Base-by-base conservation (phyloP, 2,113 vertebrate genomes). In the Plestiodon gilberti region DNA sequence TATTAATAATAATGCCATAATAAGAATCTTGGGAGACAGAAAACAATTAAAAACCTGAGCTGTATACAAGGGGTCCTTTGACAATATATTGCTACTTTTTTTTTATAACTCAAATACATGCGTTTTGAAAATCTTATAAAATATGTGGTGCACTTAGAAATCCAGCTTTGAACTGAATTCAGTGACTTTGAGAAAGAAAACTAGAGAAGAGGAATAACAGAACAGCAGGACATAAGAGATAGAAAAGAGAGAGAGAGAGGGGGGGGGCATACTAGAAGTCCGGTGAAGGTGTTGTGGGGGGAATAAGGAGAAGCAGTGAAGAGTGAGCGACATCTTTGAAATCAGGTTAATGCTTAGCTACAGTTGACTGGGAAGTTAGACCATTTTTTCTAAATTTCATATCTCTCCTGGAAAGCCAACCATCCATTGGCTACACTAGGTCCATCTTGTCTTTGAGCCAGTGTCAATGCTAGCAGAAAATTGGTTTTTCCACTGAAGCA, bases 401-500 rank as follows among this genome's bases (percentile, higher is more conserved):
- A 15, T 55, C 30, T 81, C 67, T 86, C 74, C 40, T 75, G 57
- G 38, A 48, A 86, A 81, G 40, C n/a, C 38, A 86, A 48, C 57
- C 78, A 48, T 48, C 22, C 55, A 61, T 22, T 23, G 77, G 18
- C 35, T 71, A 43, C 48, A 70, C 52, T 48, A 86, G 40, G 30
- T 64, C 23, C 22, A 30, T 81, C 57, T 48, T 74, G 23, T 64
- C 69, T 64, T 74, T 55, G 14, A 86, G 69, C 69, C 85, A 75
- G 52, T 81, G 59, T 74, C 14, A 64, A 35, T 64, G 69, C 78
- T 86, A 81, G 85, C 85, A 81, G 78, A 81, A 86, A 81, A 86
- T 81, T 86, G 40, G 40, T 86, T 86, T 86, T 55, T 55, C 78
- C 33, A 74, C 69, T 81, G 85, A 74, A 86, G 85, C 78, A 86